phyloP scores from a whole-genome alignment of 2,113 vertebrate species.

The Carassius carassius region DNA sequence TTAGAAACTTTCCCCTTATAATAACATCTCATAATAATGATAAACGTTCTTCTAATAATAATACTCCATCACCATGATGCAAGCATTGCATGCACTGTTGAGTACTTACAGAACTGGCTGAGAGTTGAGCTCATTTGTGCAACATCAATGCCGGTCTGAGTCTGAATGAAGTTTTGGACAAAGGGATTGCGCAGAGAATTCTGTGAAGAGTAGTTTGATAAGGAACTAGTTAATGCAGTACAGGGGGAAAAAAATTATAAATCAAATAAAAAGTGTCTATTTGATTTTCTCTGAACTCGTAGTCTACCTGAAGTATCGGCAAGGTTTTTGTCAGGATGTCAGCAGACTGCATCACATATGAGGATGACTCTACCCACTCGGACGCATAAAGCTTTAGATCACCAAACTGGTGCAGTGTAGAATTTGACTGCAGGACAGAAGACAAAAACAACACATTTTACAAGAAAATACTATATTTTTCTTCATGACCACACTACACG shows the following conservation, averaged over 20 bases:
- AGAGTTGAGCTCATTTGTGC: constrained; percentile 80
- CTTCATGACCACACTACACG: background rate
- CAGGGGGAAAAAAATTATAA: fast-evolving
- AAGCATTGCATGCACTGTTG: background rate
- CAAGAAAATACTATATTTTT: background rate
- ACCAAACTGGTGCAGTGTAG: constrained; percentile 84
- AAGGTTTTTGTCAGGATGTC: constrained; percentile 79
- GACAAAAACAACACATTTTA: background rate
- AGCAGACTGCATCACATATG: constrained; percentile 79
- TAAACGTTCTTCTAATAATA: background rate
- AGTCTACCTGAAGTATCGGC: constrained; percentile 85
- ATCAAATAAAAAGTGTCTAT: background rate
- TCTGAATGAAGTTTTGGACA: constrained; percentile 88
- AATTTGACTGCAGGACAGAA: constrained; percentile 80
- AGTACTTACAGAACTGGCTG: constrained; percentile 83
- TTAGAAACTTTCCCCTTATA: background rate
- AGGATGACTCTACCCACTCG: constrained; percentile 85
- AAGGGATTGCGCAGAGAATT: constrained; percentile 86
- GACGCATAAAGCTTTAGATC: constrained; percentile 80
- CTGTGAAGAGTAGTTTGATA: constrained; percentile 68
- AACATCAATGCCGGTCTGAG: constrained; percentile 85
- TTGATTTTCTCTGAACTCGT: background rate
- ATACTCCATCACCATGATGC: background rate
- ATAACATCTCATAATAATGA: background rate
- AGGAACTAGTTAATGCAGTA: background rate